Conservation (phyloP, 2,797 vertebrate genomes). For the Brotula barbata region DNA sequence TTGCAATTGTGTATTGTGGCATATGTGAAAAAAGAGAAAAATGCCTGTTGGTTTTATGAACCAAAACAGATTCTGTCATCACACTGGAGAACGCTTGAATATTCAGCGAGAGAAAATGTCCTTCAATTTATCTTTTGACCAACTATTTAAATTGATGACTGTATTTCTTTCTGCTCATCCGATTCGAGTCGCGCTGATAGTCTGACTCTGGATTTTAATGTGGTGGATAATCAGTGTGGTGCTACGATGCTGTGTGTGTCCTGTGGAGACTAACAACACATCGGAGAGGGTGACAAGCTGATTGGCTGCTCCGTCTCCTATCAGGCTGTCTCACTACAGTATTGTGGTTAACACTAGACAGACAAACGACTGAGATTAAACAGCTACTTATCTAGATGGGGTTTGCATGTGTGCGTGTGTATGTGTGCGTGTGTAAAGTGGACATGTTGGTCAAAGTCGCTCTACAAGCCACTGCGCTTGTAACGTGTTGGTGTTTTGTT, state of each 20-base stretch:
- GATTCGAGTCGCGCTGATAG: no score
- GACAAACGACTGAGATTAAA: constrained; percentile 26
- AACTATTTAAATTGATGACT: no score
- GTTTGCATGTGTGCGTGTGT: background rate
- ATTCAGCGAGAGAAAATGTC: no score
- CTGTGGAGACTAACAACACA: constrained; percentile 31
- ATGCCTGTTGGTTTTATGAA: no score
- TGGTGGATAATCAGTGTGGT: no score
- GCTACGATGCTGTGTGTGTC: constrained; percentile 7
- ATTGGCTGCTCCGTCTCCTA: constrained; percentile 49
- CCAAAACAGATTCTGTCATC: no score
- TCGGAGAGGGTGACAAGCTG: constrained; percentile 57
- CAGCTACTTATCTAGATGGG: constrained; percentile 13
- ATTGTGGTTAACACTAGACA: constrained; percentile 29
- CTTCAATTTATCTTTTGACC: background rate
- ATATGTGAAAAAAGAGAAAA: no score
- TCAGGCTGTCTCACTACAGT: constrained; percentile 31
- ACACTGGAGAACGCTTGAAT: no score
- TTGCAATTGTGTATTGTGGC: no score
- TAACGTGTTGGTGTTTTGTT: background rate
- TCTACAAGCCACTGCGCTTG: background rate
- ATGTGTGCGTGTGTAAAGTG: constrained; percentile 3
- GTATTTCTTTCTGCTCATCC: no score
- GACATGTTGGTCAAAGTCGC: background rate
- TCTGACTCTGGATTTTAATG: no score